Base-by-base conservation (phyloP, 1,140 invertebrate genomes). In the Drosophila subpulchrella region DNA sequence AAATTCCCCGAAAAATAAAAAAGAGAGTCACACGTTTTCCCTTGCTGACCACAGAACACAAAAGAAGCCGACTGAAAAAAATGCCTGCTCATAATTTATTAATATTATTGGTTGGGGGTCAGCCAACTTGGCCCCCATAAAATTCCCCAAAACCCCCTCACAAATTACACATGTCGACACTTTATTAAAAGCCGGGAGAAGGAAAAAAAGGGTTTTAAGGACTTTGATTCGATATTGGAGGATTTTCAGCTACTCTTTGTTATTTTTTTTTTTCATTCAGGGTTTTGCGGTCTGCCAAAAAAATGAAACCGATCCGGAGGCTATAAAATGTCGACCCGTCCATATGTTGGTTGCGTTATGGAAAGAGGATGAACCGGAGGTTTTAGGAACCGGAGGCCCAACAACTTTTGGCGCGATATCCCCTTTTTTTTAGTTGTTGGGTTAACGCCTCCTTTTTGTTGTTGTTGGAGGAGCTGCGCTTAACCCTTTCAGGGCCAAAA, bases 101-200 rank as follows among this genome's bases (percentile, higher is more conserved):
- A 85, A 85, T 84, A 84, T 84, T 84, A 84, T 84, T 63, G 53
- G 54, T 67, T 36, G 59, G 72, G 24, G 78, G 72, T 81, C 78
- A 62, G 61, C 65, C 44, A 56, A 39, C 44, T 55, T 17, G 30
- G 30, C 41, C 55, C 7, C 41, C n/a, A 12, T 6, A 38, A 51
- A 61, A 30, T 7, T n/a, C 27, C 42, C 56, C 36, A 8, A 15
- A 30, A 15, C 32, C 63, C 76, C 53, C 68, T 72, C 77, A 84
- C 81, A 89, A 89, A 89, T 89, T 88, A 89, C 84, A 89, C 81
- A 89, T 89, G 84, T 89, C 84, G 84, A 89, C 84, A 89, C 84
- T 89, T 89, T 89, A 89, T 89, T 89, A 89, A 78, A 77, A 77
- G 74, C 57, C 65, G 48, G 27, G 17, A 46, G 27, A 12, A 13